Percentiles rank a stretch among this genome's conserved stretches.
These are phyloP conservation scores for Apodemus sylvaticus DNA, from an alignment of 2,113 vertebrate genomes.

Conservation along the genomic window DNA sequence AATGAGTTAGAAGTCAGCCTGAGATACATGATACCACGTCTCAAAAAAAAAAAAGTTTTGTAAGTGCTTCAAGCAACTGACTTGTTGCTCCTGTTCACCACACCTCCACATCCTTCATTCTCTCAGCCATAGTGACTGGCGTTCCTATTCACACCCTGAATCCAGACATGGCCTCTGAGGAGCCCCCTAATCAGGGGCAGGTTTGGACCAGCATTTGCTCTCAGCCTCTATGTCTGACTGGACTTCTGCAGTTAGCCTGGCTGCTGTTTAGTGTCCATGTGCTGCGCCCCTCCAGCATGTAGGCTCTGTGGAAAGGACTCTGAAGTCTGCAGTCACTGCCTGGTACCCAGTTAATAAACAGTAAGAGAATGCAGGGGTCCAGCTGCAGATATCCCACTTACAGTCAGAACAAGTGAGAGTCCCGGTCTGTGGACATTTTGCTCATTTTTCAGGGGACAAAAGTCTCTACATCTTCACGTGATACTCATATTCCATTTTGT, in stretches of 20 bases:
- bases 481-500: not conserved
- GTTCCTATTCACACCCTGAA: not conserved
- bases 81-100: not conserved
- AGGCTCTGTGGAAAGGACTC: not conserved
- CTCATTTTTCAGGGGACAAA: not conserved
- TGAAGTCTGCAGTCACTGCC: not conserved
- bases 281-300: too few relatives aligned
- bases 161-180: not conserved
- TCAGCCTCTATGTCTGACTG: not conserved
- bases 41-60: not conserved
- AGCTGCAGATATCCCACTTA: not conserved
- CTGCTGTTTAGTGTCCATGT: not conserved
- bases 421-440: not conserved
- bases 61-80: not conserved
- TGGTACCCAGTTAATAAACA: not conserved
- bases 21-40: not conserved
- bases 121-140: not conserved
- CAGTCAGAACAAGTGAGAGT: not conserved
- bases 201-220: not conserved
- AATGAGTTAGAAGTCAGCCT: not conserved
- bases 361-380: not conserved
- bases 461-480: not conserved
- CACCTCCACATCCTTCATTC: not conserved
- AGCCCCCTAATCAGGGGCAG: not conserved
- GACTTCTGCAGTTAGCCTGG: too few relatives aligned